Base-by-base conservation (phyloP, 2,888 invertebrate genomes). In the Gasteruption jaculator region DNA sequence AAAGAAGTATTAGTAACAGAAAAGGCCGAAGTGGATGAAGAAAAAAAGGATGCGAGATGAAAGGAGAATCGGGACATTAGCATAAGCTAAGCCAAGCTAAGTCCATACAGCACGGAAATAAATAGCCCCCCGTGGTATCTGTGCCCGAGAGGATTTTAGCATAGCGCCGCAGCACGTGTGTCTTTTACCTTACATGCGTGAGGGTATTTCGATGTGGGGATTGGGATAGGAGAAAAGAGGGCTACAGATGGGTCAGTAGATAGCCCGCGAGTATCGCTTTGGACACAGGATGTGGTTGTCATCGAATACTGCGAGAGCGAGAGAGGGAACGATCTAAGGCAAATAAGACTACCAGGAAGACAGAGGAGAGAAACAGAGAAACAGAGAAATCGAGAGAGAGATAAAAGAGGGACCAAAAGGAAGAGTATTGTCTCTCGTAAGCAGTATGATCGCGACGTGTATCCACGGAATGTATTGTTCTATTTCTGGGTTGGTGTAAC, bases 21-120 rank as follows among this genome's bases (percentile, higher is more conserved):
- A 38, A 38, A 42, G 35, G 38, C 21, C 27, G 32, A 30, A 38
- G 27, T 12, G 34, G 37, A 36, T n/a, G n/a, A n/a, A 20, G 34
- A 44, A 41, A 42, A 41, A 41, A 48, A 49, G 50, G 46, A 53
- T 41, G 50, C 48, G 47, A 49, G 47, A 45, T 52, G 51, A 51
- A 49, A 46, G 38, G 53, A 45, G 58, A 57, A 57, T 51, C 56
- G 60, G 60, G 61, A 56, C 63, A 65, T 65, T 65, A 65, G 65
- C 65, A 63, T 63, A 65, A 65, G 63, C 61, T 60, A 60, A 60
- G 57, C 58, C 57, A 48, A 54, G 57, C 58, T 60, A 62, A 63
- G 62, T 45, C 59, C 63, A 63, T 65, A 63, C 61, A 63, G 62
- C 65, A 65, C 63, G 61, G 56, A 63, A 65, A 65, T 61, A 65